Base-by-base conservation (phyloP, 92 coral and sea anemone species). In the Blastomussa wellsi region DNA sequence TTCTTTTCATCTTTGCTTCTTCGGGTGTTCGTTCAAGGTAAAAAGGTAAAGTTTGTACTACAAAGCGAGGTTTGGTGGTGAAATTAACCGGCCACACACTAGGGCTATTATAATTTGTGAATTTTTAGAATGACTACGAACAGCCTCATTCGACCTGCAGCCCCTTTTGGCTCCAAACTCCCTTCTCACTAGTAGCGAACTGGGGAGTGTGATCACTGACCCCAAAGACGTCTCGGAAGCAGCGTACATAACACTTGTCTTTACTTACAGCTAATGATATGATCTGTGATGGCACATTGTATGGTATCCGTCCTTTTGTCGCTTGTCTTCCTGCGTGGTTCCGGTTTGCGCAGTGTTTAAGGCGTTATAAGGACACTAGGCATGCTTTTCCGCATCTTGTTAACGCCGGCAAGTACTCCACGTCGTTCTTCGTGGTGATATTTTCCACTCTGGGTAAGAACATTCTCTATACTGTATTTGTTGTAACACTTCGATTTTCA, bases 301-400 rank as follows among this genome's bases (percentile, higher is more conserved):
- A 91, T 55, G 96, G 99, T 60, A 85, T 94, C 69, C 87, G 99
- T 41, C 99, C 99, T 32, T 13, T 96, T 5, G 93, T 96, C 36
- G 98, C 98, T 8, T 96, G 99, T 87, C 90, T 96, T 67, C 99
- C 99, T 22, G 98, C 99, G 31, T 96, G 99, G 99, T 96, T 94
- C 79, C 90, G 99, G 22, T 96, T 96, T 77, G 99, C 98, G n/a
- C 99, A 96, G 86, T 96, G 99, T 79, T 83, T 96, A 24, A 86
- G 99, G 71, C 95, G 99, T 89, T 96, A 94, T 86, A 88, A 86
- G n/a, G 99, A 96, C 86, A 96, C 99, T 0, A 92, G 89, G 68
- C 95, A 91, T 31, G 93, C 84, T 41, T 96, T 96, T 83, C 98
- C 99, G 17, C 99, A 96, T 86, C 91, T 96, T 36, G 99, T 96